These are phyloP conservation scores for Psix sp. DNA, from an alignment of 1,140 invertebrate species.

Conservation along the genomic window DNA sequence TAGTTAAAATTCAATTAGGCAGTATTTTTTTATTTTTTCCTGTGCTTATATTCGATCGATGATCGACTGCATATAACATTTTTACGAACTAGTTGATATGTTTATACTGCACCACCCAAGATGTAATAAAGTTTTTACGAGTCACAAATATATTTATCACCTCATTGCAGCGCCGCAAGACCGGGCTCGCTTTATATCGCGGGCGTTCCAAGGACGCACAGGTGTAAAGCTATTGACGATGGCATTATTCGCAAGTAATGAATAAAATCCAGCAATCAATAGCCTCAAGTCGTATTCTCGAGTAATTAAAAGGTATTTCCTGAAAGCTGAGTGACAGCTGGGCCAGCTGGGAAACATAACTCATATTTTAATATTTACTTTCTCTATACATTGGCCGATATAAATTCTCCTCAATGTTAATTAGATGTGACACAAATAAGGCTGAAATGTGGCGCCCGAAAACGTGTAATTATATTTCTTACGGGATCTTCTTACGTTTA, in stretches of 20 bases:
- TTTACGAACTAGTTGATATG: slow-evolving; percentile 30
- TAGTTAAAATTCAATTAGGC: background rate
- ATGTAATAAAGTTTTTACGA: slow-evolving; percentile 75
- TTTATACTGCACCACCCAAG: slow-evolving; percentile 60
- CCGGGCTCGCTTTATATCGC: slow-evolving; percentile 64
- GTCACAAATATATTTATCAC: slow-evolving; percentile 76
- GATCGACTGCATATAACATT: slow-evolving; percentile 40
- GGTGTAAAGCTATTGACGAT: slow-evolving; percentile 40
- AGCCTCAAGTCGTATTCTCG: slow-evolving; percentile 9
- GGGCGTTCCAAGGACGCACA: slow-evolving; percentile 64
- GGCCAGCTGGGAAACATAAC: slow-evolving; percentile 45
- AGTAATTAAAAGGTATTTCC: slow-evolving; percentile 45
- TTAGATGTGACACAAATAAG: slow-evolving; percentile 33
- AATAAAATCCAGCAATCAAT: slow-evolving; percentile 45
- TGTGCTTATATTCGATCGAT: background rate
- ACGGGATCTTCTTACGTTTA: background rate
- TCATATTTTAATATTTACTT: slow-evolving; percentile 36
- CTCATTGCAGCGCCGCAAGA: slow-evolving; percentile 60
- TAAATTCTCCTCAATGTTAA: slow-evolving; percentile 26
- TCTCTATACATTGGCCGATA: slow-evolving; percentile 23
- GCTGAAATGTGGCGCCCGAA: background rate
- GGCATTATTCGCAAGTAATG: slow-evolving; percentile 7
- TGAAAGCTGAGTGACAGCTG: slow-evolving; percentile 39
- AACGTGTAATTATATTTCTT: slow-evolving; percentile 12
- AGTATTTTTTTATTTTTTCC: background rate